These are phyloP conservation scores for Eulemur rubriventer DNA, from an alignment of 2,797 vertebrate species.

Conservation along the genomic window DNA sequence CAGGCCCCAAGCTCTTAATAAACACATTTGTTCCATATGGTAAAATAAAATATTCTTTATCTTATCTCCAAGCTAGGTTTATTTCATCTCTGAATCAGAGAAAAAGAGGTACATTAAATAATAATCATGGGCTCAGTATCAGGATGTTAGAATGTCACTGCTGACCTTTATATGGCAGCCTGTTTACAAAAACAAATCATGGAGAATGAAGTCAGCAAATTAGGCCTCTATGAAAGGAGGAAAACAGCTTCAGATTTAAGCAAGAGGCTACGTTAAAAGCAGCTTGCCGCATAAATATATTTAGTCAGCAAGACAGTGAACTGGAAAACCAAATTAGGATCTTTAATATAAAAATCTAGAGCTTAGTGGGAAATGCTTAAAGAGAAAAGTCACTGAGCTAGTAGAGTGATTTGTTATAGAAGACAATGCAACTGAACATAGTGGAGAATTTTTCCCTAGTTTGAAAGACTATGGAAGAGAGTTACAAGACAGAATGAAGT, in stretches of 20 bases:
- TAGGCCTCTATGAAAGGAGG: neutral
- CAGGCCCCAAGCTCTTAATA: neutral
- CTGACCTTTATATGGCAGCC: constrained; percentile 47
- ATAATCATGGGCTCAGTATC: constrained; percentile 50
- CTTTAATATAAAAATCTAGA: constrained; percentile 64
- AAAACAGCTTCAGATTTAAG: constrained; percentile 9
- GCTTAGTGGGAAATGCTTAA: constrained; percentile 40
- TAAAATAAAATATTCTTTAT: constrained; percentile 53
- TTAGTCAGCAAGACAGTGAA: constrained; percentile 64
- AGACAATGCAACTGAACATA: neutral
- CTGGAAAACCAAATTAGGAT: constrained; percentile 69
- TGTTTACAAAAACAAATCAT: constrained; percentile 66
- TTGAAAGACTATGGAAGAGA: neutral
- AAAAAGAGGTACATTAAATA: constrained; percentile 33
- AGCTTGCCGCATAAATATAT: constrained; percentile 42
- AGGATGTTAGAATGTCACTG: neutral
- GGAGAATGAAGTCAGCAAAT: constrained; percentile 43
- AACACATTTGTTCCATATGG: constrained; percentile 1
- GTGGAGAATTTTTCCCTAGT: neutral
- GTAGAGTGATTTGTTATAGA: neutral
- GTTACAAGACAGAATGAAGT: neutral
- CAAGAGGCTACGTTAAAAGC: constrained; percentile 25
- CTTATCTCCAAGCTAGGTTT: neutral
- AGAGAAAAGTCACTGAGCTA: constrained; percentile 47
- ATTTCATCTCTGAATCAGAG: constrained; percentile 27